Percentiles rank a stretch among this genome's conserved stretches.
Evolutionary conservation across 2,113 vertebrate genomes (phyloP).

Genomic region (Oriolus oriolus): DNA sequence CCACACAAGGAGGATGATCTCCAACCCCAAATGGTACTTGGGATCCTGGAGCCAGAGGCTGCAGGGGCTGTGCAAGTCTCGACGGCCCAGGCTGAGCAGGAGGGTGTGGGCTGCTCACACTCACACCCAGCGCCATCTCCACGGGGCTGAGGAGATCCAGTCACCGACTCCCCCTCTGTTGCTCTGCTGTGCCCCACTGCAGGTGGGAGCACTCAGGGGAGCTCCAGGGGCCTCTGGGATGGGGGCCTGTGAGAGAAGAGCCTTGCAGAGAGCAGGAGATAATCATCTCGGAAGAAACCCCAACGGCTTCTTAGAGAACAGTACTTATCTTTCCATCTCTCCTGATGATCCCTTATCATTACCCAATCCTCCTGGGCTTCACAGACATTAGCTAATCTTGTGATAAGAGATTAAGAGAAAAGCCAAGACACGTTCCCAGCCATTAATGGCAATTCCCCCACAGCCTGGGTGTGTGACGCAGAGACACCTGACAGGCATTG

Average conservation of each 20-base stretch:
- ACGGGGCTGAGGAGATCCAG: not conserved
- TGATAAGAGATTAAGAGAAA: slow-evolving; percentile 43
- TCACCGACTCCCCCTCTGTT: not conserved
- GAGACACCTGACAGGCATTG: not conserved
- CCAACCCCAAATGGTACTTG: fast-evolving
- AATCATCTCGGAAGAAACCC: not conserved
- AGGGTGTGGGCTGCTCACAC: no score
- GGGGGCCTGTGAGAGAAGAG: not conserved
- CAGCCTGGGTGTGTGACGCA: not conserved
- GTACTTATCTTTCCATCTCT: slow-evolving; percentile 16
- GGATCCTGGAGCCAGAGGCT: not conserved
- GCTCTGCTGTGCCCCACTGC: fast-evolving
- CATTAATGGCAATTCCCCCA: not conserved
- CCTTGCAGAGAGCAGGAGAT: not conserved
- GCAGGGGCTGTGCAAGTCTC: not conserved
- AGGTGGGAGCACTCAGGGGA: not conserved
- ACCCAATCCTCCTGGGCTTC: slow-evolving; percentile 9
- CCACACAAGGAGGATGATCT: not conserved
- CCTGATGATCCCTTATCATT: slow-evolving; percentile 22
- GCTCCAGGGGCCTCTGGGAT: not conserved
- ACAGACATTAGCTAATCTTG: slow-evolving; percentile 21
- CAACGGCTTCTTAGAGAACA: not conserved
- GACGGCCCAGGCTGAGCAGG: not conserved
- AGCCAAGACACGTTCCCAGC: not conserved
- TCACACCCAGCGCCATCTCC: not conserved